Base-by-base conservation (phyloP, 2,797 vertebrate genomes). In the Amniataba percoides region DNA sequence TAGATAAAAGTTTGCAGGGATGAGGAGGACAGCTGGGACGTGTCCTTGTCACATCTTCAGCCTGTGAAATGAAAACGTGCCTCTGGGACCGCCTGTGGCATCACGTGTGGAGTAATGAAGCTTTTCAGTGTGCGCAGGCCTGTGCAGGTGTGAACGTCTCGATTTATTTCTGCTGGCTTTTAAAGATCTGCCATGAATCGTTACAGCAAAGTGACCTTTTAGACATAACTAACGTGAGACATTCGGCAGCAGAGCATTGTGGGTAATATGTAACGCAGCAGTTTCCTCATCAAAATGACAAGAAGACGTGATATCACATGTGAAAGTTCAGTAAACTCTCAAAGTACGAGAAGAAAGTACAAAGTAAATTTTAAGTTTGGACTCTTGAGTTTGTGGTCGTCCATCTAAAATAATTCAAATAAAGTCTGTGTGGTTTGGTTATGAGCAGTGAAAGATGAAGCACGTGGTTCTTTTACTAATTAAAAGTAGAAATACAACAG, bases 51-150 rank as follows among this genome's bases (percentile, higher is more conserved):
- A 34, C 61, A 63, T 74, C 70, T 55, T n/a, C 57, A 40, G 61
- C 48, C 70, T 71, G 71, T 78, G 67, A 78, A 61, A 61, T 53
- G 62, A 3, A 65, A 46, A 85, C 40, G 52, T 51, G 64, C 43
- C 45, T 72, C 49, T 64, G 75, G 65, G 70, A 74, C 48, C 34
- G 27, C 61, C 67, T 68, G n/a, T n/a, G n/a, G n/a, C 70, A 60
- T 59, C 57, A 72, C 19, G 72, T 55, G 40, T 36, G 27, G 72
- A 71, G 65, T 76, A 79, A 79, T 74, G 62, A 71, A n/a, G 53
- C 58, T 64, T 42, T 51, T 34, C 25, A 40, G 53, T 27, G 57
- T 3, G 21, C 45, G 52, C 18, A 36, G 10, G 40, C 12, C 39
- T 58, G 55, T 13, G 27, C 36, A 11, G 18, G 31, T 56, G 7